A percentile compares a stretch with the other conserved stretches of the same genome.
These are phyloP conservation scores for Larimichthys crocea DNA, from an alignment of 2,113 vertebrate species.

Conservation along the genomic window DNA sequence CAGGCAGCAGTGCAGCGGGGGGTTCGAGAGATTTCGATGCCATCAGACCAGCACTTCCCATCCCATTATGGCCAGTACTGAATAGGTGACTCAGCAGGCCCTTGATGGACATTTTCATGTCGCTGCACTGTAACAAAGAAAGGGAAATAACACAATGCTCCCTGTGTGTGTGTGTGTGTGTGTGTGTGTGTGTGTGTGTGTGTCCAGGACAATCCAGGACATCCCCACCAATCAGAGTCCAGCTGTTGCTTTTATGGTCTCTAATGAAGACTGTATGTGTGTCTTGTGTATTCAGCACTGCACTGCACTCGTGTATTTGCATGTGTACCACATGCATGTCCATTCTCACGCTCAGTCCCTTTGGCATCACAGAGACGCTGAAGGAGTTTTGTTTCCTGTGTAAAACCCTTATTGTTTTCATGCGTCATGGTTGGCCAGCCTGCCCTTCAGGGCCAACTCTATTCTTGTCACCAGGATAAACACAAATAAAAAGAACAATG, in stretches of 20 bases:
- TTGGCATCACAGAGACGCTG: not conserved
- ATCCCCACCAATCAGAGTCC: constrained; percentile 29
- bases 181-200: constrained; percentile 1
- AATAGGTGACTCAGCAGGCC: constrained; percentile 51
- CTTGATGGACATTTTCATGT: constrained; percentile 49
- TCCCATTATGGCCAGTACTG: constrained; percentile 48
- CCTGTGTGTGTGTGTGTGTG: not conserved
- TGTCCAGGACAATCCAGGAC: not conserved
- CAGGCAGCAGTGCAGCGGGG: constrained; percentile 49
- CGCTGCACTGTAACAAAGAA: constrained; percentile 53
- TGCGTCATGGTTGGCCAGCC: constrained; percentile 6
- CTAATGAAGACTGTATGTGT: constrained; percentile 26
- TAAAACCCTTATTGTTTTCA: not conserved
- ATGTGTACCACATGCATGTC: not conserved
- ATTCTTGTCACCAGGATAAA: constrained; percentile 24
- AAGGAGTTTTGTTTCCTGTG: constrained; percentile 5
- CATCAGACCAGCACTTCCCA: constrained; percentile 43
- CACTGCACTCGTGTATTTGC: not conserved
- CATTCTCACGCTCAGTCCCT: constrained; percentile 10
- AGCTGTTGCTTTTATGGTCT: constrained; percentile 31
- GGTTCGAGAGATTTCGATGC: constrained; percentile 23
- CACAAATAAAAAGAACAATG: constrained; percentile 19
- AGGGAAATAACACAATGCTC: constrained; percentile 39
- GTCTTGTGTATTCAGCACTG: constrained; percentile 11
- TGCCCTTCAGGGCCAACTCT: not conserved